phyloP scores from a whole-genome alignment of 2,888 invertebrate genomes.

The Dryomyza anilis region DNA sequence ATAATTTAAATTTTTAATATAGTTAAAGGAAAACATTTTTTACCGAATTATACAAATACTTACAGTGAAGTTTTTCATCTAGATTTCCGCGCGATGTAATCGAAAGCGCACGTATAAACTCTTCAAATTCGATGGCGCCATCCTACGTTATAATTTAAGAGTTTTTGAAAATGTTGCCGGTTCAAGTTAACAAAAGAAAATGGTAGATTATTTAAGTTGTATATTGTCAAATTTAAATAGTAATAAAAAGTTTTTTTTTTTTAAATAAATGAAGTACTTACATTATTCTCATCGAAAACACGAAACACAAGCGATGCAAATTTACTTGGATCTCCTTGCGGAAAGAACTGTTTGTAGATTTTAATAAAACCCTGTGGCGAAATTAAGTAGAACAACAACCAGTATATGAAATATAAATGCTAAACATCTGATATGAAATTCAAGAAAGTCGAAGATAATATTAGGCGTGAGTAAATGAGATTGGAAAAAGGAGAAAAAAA shows the following conservation, averaged over 20 bases:
- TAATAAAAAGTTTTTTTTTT: neutral
- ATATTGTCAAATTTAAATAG: no score
- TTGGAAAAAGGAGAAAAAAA: no score
- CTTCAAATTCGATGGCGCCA: constrained; percentile 97
- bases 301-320: constrained; percentile 97
- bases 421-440: no score
- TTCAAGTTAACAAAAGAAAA: no score
- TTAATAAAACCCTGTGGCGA: constrained; percentile 89
- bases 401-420: constrained; percentile 8
- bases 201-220: no score
- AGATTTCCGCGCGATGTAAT: constrained; percentile 97
- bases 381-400: constrained; percentile 19
- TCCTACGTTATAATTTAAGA: no score
- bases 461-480: no score
- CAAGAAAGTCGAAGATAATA: no score
- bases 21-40: neutral
- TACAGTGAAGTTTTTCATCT: constrained; percentile 97
- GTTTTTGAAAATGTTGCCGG: no score
- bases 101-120: constrained; percentile 94
- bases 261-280: constrained; percentile 65
- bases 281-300: constrained; percentile 98
- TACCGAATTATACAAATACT: constrained; percentile 60
- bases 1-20: neutral
- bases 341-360: constrained; percentile 99
- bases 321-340: constrained; percentile 98